Conservation (phyloP, 2,888 invertebrate species). For the Apamea monoglypha region DNA sequence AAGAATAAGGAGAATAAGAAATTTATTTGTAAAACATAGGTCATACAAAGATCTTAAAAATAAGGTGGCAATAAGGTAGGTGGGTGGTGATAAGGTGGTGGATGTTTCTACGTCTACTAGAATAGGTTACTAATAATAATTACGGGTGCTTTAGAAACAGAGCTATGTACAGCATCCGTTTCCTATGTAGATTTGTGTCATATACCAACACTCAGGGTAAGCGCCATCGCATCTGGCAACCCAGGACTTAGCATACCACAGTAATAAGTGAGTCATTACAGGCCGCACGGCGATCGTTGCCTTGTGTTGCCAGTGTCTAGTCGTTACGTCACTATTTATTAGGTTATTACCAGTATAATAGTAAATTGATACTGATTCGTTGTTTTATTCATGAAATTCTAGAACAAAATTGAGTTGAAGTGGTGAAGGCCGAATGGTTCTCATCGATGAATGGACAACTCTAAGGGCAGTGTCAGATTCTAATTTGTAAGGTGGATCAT, state of each 20-base stretch:
- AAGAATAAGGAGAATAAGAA: too few relatives aligned
- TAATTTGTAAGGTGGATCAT: background rate
- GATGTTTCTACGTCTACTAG: background rate
- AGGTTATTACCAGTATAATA: constrained; percentile 37
- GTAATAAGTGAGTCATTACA: constrained; percentile 60
- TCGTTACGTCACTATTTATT: constrained; percentile 54
- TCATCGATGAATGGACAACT: background rate
- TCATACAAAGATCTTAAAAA: too few relatives aligned
- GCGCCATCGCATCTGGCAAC: constrained; percentile 49
- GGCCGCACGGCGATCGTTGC: constrained; percentile 24
- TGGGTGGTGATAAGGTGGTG: too few relatives aligned
- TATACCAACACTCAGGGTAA: constrained; percentile 25
- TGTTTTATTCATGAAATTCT: constrained; percentile 35
- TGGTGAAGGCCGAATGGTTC: constrained; percentile 8
- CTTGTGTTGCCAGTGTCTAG: constrained; percentile 47
- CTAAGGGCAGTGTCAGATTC: background rate
- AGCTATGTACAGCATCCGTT: background rate
- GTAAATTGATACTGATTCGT: constrained; percentile 25
- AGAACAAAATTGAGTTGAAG: background rate
- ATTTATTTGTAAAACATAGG: too few relatives aligned
- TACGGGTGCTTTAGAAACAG: background rate
- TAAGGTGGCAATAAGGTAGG: too few relatives aligned
- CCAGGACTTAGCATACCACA: constrained; percentile 50
- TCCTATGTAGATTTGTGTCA: constrained; percentile 20
- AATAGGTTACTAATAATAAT: background rate